Percentiles rank a stretch among this genome's conserved stretches.
Conservation (phyloP, 2,888 invertebrate species). For the Dioctria rufipes region DNA sequence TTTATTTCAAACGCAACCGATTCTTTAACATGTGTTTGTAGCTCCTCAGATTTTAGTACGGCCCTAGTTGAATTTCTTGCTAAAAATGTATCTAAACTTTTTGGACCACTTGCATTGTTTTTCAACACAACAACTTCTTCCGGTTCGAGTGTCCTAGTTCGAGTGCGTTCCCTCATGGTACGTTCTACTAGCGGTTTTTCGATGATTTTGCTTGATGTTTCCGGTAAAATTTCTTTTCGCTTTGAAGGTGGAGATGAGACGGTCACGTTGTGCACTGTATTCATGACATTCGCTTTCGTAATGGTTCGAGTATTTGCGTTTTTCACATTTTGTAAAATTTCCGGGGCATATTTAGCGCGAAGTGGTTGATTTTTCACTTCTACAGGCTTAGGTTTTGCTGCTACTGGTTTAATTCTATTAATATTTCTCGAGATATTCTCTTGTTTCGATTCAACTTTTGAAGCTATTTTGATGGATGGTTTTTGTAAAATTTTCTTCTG, state of each 20-base stretch:
- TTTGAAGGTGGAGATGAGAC: constrained; percentile 68
- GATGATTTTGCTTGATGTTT: neutral
- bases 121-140: constrained; percentile 67
- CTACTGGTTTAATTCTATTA: constrained; percentile 54
- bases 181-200: neutral
- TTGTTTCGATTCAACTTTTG: constrained; percentile 15
- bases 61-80: neutral
- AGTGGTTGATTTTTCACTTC: constrained; percentile 22
- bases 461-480: neutral
- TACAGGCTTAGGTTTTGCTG: neutral
- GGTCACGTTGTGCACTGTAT: constrained; percentile 69
- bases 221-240: constrained; percentile 60
- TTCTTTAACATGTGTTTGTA: constrained; percentile 60
- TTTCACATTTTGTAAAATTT: constrained; percentile 15
- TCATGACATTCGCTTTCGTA: constrained; percentile 67
- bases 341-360: constrained; percentile 33
- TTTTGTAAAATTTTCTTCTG: constrained; percentile 7
- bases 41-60: neutral
- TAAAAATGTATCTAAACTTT: constrained; percentile 52
- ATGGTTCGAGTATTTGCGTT: constrained; percentile 14
- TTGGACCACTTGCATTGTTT: constrained; percentile 46
- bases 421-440: neutral
- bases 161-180: constrained; percentile 56
- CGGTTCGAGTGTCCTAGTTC: constrained; percentile 65
- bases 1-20: constrained; percentile 69